Conservation (phyloP, 2,888 invertebrate genomes). For the Adelphocoris suturalis region DNA sequence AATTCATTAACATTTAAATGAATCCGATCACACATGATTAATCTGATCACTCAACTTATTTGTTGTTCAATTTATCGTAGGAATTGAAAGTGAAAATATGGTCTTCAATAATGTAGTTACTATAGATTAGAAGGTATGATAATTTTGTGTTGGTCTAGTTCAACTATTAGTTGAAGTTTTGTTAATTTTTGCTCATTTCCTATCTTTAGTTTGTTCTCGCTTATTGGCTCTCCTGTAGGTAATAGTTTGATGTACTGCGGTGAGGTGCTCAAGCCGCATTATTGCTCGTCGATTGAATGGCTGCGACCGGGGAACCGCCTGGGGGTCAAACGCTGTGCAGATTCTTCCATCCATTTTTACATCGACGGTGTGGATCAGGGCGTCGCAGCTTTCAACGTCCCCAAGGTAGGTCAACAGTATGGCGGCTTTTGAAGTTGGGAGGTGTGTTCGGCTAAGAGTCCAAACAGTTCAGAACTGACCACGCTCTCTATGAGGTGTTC, state of each 20-base stretch:
- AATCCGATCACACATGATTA: no score
- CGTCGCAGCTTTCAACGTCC: slow-evolving; percentile 86
- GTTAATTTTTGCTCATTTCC: slow-evolving; percentile 20
- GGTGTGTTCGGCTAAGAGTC: background rate
- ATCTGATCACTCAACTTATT: no score
- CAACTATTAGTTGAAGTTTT: slow-evolving; percentile 10
- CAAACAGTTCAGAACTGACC: no score
- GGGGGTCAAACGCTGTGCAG: slow-evolving; percentile 86
- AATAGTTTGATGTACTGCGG: slow-evolving; percentile 83
- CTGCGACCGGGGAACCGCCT: slow-evolving; percentile 88
- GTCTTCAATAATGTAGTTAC: no score
- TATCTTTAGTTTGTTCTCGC: slow-evolving; percentile 46
- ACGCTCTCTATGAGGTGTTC: no score
- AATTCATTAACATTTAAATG: no score
- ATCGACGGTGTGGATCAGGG: slow-evolving; percentile 91
- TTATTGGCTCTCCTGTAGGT: slow-evolving; percentile 78
- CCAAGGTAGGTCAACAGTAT: slow-evolving; percentile 82
- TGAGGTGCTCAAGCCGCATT: slow-evolving; percentile 84
- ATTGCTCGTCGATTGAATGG: slow-evolving; percentile 88
- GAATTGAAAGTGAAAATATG: no score
- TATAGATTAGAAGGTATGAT: no score
- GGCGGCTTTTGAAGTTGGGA: background rate
- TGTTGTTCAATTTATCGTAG: no score
- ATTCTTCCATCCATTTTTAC: slow-evolving; percentile 86
- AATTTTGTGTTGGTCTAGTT: no score